Evolutionary conservation across 1,140 invertebrate species (phyloP), one percentile per base, ranked within the genome.

Genomic region (Sitophilus oryzae): DNA sequence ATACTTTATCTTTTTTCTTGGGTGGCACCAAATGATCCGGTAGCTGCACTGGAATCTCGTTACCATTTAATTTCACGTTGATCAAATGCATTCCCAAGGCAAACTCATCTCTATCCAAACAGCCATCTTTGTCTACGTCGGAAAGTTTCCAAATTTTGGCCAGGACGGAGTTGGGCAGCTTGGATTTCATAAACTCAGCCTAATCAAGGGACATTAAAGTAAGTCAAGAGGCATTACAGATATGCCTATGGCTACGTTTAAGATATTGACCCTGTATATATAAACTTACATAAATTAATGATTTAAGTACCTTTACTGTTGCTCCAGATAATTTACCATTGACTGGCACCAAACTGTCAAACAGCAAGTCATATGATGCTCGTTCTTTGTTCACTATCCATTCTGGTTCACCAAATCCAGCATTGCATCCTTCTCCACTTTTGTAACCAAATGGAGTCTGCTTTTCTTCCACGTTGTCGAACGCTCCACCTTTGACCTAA

Each of bases 51-150:
- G 97, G 96, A 50, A 99, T 75, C 71, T 99, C 96, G 71, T 93
- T 85, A 25, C 93, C 94, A 53, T 93, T 88, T 45, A 95, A 75
- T 78, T 96, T 95, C 21, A 96, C 84, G 66, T 89, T 86, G 64
- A 99, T 98, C 67, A 99, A 82, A 77, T 99, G 94, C 88, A 96
- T 95, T 0, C 96, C 94, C 44, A 99, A 79, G 8, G 96, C 96
- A 77, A 98, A 99, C 78, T 99, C 97, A 65, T 99, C 96, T 0
- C 80, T 74, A 75, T 99, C 96, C 38, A 98, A 74, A 72, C 88
- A 84, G 0, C 97, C 97, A 75, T 99, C 97, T 61, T 86, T 86
- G 73, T 99, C 96, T 30, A 98, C 82, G 74, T 99, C 97, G 0
- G 96, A 83, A 25, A 99, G 75, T 71, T 95, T 97, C 95, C 96